Percentiles rank a stretch among this genome's conserved stretches.
These are phyloP conservation scores for Sylvicola fuscatus DNA, from an alignment of 2,888 invertebrate species.

Conservation along the genomic window DNA sequence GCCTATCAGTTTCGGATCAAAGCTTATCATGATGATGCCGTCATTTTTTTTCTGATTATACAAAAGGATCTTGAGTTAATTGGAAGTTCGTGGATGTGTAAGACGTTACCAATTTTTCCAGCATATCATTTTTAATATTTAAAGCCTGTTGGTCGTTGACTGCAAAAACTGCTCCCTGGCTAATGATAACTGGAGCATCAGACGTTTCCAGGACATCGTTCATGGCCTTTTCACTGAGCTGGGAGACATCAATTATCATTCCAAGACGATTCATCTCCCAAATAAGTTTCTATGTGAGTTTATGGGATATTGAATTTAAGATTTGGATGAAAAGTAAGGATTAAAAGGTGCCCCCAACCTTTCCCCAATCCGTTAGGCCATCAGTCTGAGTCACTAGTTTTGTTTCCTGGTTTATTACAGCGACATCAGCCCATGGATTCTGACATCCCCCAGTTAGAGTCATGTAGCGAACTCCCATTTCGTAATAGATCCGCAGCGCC, in stretches of 20 bases:
- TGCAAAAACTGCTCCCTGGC: conserved; percentile 34
- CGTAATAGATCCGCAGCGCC: conserved; percentile 32
- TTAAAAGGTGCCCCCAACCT: conserved; percentile 1
- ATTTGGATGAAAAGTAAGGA: neutral
- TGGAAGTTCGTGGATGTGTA: too few species aligned
- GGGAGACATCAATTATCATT: conserved; percentile 38
- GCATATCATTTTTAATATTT: conserved; percentile 37
- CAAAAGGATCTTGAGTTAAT: too few species aligned
- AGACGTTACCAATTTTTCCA: conserved; percentile 26
- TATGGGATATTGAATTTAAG: conserved; percentile 8
- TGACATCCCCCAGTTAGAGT: conserved; percentile 39
- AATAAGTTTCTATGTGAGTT: conserved; percentile 28
- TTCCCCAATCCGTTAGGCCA: conserved; percentile 6
- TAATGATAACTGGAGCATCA: conserved; percentile 37
- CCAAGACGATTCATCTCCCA: conserved; percentile 42
- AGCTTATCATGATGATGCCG: conserved; percentile 57
- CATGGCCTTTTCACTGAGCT: conserved; percentile 37
- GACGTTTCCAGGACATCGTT: conserved; percentile 27
- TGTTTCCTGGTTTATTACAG: conserved; percentile 4
- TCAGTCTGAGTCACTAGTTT: conserved; percentile 2
- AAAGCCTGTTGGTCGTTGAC: conserved; percentile 29
- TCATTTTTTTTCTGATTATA: conserved; percentile 36
- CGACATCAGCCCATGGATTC: conserved; percentile 24
- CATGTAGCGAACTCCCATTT: conserved; percentile 36
- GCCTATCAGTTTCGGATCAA: conserved; percentile 39